Conservation (phyloP, 2,113 vertebrate genomes). For the Pteropus alecto region DNA sequence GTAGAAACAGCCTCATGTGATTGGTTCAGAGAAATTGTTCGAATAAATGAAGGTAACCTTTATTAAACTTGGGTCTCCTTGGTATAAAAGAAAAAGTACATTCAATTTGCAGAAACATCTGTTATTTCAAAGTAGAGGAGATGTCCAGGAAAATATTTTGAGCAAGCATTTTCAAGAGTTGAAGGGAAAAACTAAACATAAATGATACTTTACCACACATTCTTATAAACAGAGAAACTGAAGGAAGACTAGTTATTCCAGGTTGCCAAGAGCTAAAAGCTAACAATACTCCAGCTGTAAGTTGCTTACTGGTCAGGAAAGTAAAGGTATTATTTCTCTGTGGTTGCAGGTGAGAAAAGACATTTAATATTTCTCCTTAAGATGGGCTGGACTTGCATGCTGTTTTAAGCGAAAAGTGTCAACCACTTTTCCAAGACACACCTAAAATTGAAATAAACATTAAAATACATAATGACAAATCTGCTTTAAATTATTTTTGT, state of each 20-base stretch:
- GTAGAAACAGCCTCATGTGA: neutral
- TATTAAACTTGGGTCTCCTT: neutral
- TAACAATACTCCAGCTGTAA: neutral
- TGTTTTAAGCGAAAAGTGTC: slow-evolving; percentile 36
- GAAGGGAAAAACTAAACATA: neutral
- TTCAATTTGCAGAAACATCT: neutral
- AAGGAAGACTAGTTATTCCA: neutral
- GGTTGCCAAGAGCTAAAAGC: neutral
- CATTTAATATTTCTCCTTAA: neutral
- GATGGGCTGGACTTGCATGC: neutral
- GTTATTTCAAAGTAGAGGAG: slow-evolving; percentile 15
- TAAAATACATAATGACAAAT: neutral
- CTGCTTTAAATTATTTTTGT: neutral
- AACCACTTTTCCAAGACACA: slow-evolving; percentile 2
- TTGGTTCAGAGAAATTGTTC: neutral
- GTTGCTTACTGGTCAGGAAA: neutral
- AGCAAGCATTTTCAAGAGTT: neutral
- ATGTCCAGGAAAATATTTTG: slow-evolving; percentile 4
- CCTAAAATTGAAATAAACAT: slow-evolving; percentile 19
- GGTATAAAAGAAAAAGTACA: neutral
- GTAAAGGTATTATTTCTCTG: slow-evolving; percentile 17
- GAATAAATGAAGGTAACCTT: neutral
- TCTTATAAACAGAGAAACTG: slow-evolving; percentile 37
- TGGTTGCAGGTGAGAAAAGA: neutral
- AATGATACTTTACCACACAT: slow-evolving; percentile 10